A percentile compares a stretch with the other conserved stretches of the same genome.
Evolutionary conservation across 2,113 vertebrate genomes (phyloP).

Genomic region (Noctilio leporinus): DNA sequence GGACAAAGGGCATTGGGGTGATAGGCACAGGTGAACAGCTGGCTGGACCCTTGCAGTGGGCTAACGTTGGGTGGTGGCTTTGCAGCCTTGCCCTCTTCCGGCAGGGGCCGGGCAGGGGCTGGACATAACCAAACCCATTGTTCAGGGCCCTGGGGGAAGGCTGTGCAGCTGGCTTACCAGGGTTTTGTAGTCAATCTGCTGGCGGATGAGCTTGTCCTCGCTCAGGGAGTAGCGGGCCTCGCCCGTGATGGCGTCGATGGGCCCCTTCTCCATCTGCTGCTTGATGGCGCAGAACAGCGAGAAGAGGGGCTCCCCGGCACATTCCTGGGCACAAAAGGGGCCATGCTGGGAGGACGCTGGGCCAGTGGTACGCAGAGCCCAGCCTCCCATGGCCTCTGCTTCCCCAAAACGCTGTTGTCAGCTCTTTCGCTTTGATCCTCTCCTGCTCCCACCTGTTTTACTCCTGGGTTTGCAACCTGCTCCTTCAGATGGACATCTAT

Average conservation of each 20-base stretch:
- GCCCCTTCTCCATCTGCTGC: conserved; percentile 75
- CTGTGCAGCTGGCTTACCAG: conserved; percentile 82
- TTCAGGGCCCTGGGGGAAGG: rapidly evolving
- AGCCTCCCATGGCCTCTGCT: rapidly evolving
- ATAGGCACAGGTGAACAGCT: neutral
- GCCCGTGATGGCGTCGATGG: conserved; percentile 96
- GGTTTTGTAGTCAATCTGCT: conserved; percentile 99
- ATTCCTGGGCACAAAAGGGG: conserved; percentile 83
- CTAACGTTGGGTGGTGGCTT: neutral
- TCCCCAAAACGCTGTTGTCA: neutral
- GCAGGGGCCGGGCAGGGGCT: neutral
- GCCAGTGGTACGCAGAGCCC: too few species aligned
- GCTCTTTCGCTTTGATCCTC: rapidly evolving
- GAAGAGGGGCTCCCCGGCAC: conserved; percentile 97
- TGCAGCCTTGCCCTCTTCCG: rapidly evolving
- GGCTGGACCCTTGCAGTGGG: neutral
- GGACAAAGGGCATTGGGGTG: neutral
- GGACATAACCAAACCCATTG: rapidly evolving
- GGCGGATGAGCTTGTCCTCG: conserved; percentile 98
- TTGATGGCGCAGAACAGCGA: conserved; percentile 98
- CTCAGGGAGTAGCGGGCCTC: conserved; percentile 97
- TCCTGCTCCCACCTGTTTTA: neutral
- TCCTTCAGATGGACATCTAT: neutral
- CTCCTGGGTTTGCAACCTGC: neutral
- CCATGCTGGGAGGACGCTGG: neutral